These are phyloP conservation scores for Drosophila mimetica DNA, from an alignment of 2,888 invertebrate genomes.

Conservation along the genomic window DNA sequence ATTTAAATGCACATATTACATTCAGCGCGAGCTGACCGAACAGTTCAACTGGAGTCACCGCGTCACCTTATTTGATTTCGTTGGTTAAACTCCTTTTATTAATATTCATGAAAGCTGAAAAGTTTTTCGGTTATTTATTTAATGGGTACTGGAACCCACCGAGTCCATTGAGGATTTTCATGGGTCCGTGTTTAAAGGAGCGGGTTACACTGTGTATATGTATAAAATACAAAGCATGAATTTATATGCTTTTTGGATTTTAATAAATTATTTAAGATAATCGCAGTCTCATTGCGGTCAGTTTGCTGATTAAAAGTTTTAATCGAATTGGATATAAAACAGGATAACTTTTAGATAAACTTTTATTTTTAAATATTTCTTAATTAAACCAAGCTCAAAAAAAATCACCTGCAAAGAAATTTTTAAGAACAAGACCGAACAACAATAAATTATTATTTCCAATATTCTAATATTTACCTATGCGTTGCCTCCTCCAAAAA, in stretches of 20 bases:
- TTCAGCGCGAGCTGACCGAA: neutral
- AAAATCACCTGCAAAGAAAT: too few relatives aligned
- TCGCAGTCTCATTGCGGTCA: neutral
- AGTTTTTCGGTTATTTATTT: conserved; percentile 78
- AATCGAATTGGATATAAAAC: neutral
- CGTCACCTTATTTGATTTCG: conserved; percentile 8
- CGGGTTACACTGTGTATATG: neutral
- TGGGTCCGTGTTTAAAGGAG: neutral
- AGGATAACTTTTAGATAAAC: too few relatives aligned
- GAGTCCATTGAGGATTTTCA: conserved; percentile 1
- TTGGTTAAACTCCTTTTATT: conserved; percentile 58
- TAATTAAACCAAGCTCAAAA: too few relatives aligned
- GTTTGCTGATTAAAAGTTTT: neutral
- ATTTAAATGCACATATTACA: conserved; percentile 12
- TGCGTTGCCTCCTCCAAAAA: neutral
- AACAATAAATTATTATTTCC: neutral
- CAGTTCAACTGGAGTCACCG: neutral
- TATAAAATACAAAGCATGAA: neutral
- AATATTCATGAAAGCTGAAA: conserved; percentile 78
- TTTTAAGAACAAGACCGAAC: neutral
- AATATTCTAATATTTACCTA: neutral
- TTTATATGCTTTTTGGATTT: neutral
- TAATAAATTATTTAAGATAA: neutral
- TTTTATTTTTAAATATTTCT: too few relatives aligned
- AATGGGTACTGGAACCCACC: conserved; percentile 42